Evolutionary conservation across 2,797 vertebrate species (phyloP), one percentile per base, ranked within the genome.

Genomic region (Crypturellus tataupa): DNA sequence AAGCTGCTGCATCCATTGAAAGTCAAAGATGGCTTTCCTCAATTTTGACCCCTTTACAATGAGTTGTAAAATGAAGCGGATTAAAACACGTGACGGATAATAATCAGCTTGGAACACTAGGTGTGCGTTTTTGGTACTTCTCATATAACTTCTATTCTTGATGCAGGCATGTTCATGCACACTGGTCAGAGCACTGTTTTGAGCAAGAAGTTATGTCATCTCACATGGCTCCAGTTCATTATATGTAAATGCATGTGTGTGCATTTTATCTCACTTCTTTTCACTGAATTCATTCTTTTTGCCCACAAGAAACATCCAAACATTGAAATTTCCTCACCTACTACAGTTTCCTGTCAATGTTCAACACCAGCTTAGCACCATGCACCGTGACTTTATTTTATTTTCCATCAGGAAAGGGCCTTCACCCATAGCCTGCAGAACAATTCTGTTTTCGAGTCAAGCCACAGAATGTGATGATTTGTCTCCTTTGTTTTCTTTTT

Each of bases 21-120:
- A 90, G 27, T 29, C 35, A 67, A 18, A 33, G 59, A 35, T 73
- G n/a, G 13, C 25, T n/a, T 83, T 67, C 42, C 24, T 82, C 35
- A 37, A 14, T 70, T 80, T 63, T 77, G 90, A 89, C 11, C 82
- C 42, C 10, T 69, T 94, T 77, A 73, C 47, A 63, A 4, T 39
- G 68, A 79, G 3, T 53, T 82, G 3, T 37, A 82, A 76, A 80
- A 89, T 39, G 10, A 73, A 67, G n/a, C 29, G 47, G 59, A 71
- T 46, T 8, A 42, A 42, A 71, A 68, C 18, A 75, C 1, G 3
- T 12, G 31, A 59, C 10, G 68, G 47, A 79, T 67, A 59, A 72
- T 84, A 69, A 6, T 10, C 40, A 69, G 31, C 19, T 59, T 65
- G 63, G 44, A 87, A 86, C 64, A 4, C 8, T 16, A 6, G n/a